A percentile compares a stretch with the other conserved stretches of the same genome.
These are phyloP conservation scores for Calliphora vicina DNA, from an alignment of 1,140 invertebrate species.

Conservation along the genomic window DNA sequence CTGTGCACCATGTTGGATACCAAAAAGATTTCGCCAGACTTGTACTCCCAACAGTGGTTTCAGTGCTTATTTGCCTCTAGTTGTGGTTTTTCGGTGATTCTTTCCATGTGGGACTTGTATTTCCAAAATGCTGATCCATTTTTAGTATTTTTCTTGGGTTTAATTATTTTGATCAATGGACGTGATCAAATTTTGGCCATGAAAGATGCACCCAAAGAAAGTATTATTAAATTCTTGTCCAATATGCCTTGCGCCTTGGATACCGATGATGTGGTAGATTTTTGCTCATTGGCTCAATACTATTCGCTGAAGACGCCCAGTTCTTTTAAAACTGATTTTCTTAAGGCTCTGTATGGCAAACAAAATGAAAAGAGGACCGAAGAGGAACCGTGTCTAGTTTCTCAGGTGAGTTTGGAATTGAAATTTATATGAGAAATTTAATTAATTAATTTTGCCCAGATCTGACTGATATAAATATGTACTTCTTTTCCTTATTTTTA, in stretches of 20 bases:
- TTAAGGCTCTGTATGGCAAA: conserved; percentile 65
- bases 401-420: conserved; percentile 47
- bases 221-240: conserved; percentile 77
- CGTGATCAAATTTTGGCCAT: conserved; percentile 86
- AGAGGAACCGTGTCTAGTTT: conserved; percentile 55
- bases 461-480: too few species aligned
- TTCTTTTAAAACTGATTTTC: conserved; percentile 84
- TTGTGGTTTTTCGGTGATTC: conserved; percentile 85
- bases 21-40: conserved; percentile 90
- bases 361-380: conserved; percentile 52
- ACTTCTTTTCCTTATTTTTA: neutral
- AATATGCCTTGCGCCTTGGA: conserved; percentile 86
- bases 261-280: conserved; percentile 95
- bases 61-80: conserved; percentile 87
- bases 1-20: conserved; percentile 96
- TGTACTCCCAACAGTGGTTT: conserved; percentile 92
- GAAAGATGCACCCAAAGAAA: conserved; percentile 76
- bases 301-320: conserved; percentile 91
- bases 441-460: too few species aligned
- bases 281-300: conserved; percentile 94
- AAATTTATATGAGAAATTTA: too few species aligned
- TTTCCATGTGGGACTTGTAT: conserved; percentile 97
- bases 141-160: conserved; percentile 92
- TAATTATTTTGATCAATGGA: conserved; percentile 97
- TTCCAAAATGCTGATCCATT: conserved; percentile 97